Evolutionary conservation across 2,113 vertebrate genomes (phyloP), one percentile per base, ranked within the genome.

Genomic region (Isurus oxyrinchus): DNA sequence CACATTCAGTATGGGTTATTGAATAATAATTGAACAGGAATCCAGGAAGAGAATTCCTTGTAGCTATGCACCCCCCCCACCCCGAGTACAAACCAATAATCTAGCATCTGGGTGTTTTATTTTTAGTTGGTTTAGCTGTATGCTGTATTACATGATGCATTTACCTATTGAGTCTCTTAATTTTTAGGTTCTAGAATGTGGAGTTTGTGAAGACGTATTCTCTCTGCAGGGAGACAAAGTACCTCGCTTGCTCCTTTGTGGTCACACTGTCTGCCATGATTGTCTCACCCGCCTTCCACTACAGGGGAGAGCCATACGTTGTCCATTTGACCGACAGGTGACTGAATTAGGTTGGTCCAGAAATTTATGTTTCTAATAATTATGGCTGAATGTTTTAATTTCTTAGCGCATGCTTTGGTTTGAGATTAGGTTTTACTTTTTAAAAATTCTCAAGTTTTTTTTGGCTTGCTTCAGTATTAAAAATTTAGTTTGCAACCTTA

Each of bases 141-240:
- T 84, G 79, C n/a, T 40, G 16, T 81, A 40, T 40, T 14, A n/a
- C 13, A 2, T 84, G n/a, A 6, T 44, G 6, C n/a, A 19, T 40
- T n/a, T 81, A 10, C 19, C 5, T 5, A 11, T 69, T 79, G 72
- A 61, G 23, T 94, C 23, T 96, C 31, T 84, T 44, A 16, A 61
- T 88, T 96, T 25, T 97, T 96, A 99, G 99, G 99, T 99, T 97
- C 97, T 99, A 96, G 99, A 99, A 97, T 99, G 99, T 96, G 99
- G 99, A 3, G 99, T 99, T 67, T 99, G 99, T 97, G 99, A 99
- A 98, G 99, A 99, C 96, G 99, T 99, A 16, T 99, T 99, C 97
- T 99, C 99, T 88, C 98, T 99, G 76, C 99, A 99, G 97, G 99
- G 99, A 59, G 99, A 99, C 97, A 99, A 99, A 97, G 99, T 99